Base-by-base conservation (phyloP, 2,797 vertebrate genomes). In the Diceros bicornis region DNA sequence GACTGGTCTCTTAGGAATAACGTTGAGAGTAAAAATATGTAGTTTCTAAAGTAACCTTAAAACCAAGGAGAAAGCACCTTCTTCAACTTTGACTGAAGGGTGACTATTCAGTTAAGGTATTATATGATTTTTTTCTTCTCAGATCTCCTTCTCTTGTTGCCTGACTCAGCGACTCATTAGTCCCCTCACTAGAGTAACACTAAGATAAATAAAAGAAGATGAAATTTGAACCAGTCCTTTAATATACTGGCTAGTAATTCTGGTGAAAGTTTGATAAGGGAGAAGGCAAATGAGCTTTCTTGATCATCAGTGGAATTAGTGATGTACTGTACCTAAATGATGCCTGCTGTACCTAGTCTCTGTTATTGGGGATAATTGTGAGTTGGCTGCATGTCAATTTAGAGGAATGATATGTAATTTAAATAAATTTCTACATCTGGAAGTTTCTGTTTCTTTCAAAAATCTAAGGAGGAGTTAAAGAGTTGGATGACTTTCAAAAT, bases 401-500 rank as follows among this genome's bases (percentile, higher is more conserved):
- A 87, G 85, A 85, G 41, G 66, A 87, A 74, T 59, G 66, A 72
- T 66, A 93, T 71, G 32, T 59, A 75, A 97, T 95, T 97, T 95
- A 94, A 97, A 95, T 91, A 94, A 97, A 87, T 94, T 83, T 93
- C 13, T 92, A 72, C 79, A 96, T 94, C 87, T 96, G 93, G 91
- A 96, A 71, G 44, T 96, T 96, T 52, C 71, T 94, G 18, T 94
- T 75, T 95, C 75, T 69, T 37, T 92, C 68, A 88, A 72, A 95
- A 41, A 69, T 71, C 21, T 78, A 72, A 11, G 7, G 17, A 14
- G 83, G 59, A 93, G 52, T 87, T 96, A 90, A 96, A 97, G 69
- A 83, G 27, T 94, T 96, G 83, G 47, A 94, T 96, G 27, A 61
- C 64, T 96, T 97, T 97, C 89, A 97, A 87, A 94, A 92, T 41